These are phyloP conservation scores for Apostichopus leukothele DNA, from an alignment of 53 echinoderm and acorn worm genomes.

Conservation along the genomic window DNA sequence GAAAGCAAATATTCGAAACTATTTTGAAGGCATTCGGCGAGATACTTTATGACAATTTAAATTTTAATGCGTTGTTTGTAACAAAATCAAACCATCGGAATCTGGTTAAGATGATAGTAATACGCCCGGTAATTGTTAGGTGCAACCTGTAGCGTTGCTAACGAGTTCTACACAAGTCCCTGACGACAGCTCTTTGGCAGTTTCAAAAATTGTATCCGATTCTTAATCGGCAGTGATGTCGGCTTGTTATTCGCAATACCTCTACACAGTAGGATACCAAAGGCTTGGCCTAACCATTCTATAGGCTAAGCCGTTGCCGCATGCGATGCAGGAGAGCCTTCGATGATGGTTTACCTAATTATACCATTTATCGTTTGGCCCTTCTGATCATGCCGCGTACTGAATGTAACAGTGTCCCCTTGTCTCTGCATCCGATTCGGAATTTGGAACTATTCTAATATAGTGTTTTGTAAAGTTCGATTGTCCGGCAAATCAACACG, in stretches of 20 bases:
- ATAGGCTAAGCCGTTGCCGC: slow-evolving; percentile 30
- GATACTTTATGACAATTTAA: slow-evolving; percentile 1
- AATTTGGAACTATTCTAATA: no score
- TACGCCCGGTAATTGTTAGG: slow-evolving; percentile 32
- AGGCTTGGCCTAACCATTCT: slow-evolving; percentile 31
- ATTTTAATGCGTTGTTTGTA: neutral
- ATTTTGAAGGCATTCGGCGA: neutral
- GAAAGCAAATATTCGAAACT: no score
- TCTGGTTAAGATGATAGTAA: slow-evolving; percentile 1
- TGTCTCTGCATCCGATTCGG: neutral
- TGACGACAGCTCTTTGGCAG: slow-evolving; percentile 31
- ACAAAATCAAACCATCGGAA: neutral
- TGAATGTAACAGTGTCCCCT: neutral
- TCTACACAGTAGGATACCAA: slow-evolving; percentile 34
- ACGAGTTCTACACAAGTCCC: slow-evolving; percentile 23
- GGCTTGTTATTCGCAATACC: slow-evolving; percentile 47
- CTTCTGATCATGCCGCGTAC: slow-evolving; percentile 39
- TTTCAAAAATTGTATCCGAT: slow-evolving; percentile 47
- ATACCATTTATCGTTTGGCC: slow-evolving; percentile 40
- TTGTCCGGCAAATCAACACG: no score
- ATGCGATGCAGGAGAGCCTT: slow-evolving; percentile 44
- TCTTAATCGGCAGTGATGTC: slow-evolving; percentile 46
- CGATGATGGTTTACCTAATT: slow-evolving; percentile 48
- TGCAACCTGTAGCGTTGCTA: slow-evolving; percentile 45
- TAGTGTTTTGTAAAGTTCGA: no score